phyloP scores from a whole-genome alignment of 2,113 vertebrate species.

The Pedetes capensis region DNA sequence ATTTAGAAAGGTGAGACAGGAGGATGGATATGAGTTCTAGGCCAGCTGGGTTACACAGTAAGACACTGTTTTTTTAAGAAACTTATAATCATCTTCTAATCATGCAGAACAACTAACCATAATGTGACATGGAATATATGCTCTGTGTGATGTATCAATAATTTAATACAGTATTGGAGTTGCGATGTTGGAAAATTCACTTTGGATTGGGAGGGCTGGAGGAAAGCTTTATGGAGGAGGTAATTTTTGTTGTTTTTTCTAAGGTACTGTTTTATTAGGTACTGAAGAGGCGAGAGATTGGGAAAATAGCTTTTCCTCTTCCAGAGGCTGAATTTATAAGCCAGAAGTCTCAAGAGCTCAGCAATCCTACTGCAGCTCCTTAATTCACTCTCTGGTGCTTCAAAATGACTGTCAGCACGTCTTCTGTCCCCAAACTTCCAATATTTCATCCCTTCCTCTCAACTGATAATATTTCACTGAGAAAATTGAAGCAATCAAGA shows the following conservation, averaged over 20 bases:
- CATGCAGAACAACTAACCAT: not conserved
- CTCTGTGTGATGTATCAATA: not conserved
- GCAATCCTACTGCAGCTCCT: not conserved
- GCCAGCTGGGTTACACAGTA: no score
- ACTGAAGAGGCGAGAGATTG: no score
- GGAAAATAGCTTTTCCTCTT: not conserved
- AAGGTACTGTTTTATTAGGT: no score
- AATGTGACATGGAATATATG: not conserved
- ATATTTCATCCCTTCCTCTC: not conserved
- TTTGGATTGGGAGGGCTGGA: not conserved
- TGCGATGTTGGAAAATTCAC: not conserved
- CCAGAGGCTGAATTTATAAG: not conserved
- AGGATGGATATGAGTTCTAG: no score
- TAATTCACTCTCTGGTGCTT: not conserved
- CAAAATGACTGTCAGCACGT: not conserved
- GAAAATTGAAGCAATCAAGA: no score
- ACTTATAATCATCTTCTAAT: not conserved
- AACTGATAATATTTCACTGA: not conserved
- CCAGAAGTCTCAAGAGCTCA: not conserved
- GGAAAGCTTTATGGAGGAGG: not conserved
- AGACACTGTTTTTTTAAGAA: constrained; percentile 12
- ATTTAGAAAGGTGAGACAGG: no score
- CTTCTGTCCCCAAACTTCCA: not conserved
- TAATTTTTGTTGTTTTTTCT: no score
- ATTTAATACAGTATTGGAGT: not conserved